phyloP scores from a whole-genome alignment of 1,140 invertebrate species.

The Sarcophaga peregrina region DNA sequence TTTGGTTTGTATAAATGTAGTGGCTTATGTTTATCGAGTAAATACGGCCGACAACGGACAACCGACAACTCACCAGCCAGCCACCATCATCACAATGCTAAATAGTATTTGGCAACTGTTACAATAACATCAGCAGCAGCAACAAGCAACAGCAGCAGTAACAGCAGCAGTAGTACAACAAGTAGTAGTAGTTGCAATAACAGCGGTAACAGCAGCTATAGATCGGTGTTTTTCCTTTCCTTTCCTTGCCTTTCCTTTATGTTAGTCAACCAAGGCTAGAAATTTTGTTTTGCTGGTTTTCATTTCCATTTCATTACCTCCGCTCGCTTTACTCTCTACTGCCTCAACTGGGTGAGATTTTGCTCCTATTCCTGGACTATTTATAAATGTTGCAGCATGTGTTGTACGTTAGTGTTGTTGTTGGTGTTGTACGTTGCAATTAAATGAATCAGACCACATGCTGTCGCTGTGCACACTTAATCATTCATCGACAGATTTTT shows the following conservation, averaged over 20 bases:
- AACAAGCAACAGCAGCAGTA: background rate
- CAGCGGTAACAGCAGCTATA: too few species aligned
- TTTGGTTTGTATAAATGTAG: background rate
- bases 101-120: background rate
- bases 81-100: background rate
- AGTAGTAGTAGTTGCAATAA: too few species aligned
- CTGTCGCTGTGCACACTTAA: conserved; percentile 18
- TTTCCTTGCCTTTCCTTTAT: too few species aligned
- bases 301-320: conserved; percentile 10
- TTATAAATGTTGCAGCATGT: background rate
- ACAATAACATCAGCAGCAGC: background rate
- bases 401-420: background rate
- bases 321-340: too few species aligned
- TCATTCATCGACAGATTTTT: conserved; percentile 22
- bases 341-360: background rate
- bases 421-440: conserved; percentile 3
- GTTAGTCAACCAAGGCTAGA: background rate
- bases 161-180: too few species aligned
- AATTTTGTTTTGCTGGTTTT: background rate
- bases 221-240: too few species aligned
- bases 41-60: too few species aligned
- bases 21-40: background rate
- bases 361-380: background rate
- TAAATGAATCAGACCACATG: conserved; percentile 26
- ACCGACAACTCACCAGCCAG: background rate